Evolutionary conservation across 2,797 vertebrate species (phyloP), one percentile per base, ranked within the genome.

Genomic region (Anabas testudineus): DNA sequence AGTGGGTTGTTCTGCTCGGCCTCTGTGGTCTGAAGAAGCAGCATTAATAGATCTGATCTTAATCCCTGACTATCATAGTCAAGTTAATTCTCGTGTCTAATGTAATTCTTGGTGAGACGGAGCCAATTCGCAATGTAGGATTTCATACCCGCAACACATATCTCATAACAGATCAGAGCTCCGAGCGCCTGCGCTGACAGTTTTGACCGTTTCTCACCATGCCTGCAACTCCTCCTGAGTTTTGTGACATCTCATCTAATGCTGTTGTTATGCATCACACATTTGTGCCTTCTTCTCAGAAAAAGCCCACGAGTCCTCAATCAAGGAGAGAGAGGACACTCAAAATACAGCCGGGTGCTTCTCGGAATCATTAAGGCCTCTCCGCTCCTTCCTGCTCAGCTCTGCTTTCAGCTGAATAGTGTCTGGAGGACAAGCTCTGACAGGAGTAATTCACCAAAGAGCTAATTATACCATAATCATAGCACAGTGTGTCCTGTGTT

Each of bases 321-420:
- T 90, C 80, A 85, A 88, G 83, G 75, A 80, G 59, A 56, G 76
- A 83, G 74, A 86, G 89, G 86, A 81, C 83, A 79, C 83, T 88
- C 71, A 57, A 59, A 90, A 90, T 87, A 62, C 69, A 84, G 86
- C 59, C 70, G 57, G 79, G 78, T 81, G 82, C 84, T 89, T 85
- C 82, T 82, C 49, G 55, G 80, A 76, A 76, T 86, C 85, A 87
- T 91, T 91, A 82, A 48, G 75, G 85, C 82, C 81, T 81, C 67
- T 80, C 67, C 28, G 52, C 82, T 75, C 41, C 74, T 80, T 69
- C 80, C 72, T 80, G 68, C 60, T 76, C 82, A 21, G 73, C 68
- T 76, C 72, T 48, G 67, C 80, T 66, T 61, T 78, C 86, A 74
- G 77, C 76, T 81, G 71, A 84, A 80, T 55, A 52, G 59, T 68